phyloP scores from a whole-genome alignment of 2,113 vertebrate genomes.

The Erythrocebus patas region DNA sequence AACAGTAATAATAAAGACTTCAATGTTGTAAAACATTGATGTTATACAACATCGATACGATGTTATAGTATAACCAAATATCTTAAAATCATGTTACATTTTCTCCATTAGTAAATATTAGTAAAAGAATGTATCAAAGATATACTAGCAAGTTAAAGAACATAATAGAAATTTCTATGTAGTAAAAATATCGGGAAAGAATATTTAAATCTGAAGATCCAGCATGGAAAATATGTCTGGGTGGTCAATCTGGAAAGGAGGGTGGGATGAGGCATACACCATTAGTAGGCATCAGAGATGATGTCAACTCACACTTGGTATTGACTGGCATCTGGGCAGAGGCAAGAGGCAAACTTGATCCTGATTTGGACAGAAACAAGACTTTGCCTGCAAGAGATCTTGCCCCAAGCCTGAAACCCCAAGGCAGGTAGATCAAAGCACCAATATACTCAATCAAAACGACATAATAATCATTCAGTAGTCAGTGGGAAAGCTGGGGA shows the following conservation, averaged over 20 bases:
- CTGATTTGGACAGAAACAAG: not conserved
- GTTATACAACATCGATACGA: too few relatives aligned
- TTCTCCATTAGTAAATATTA: not conserved
- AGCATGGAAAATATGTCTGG: not conserved
- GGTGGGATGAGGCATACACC: too few relatives aligned
- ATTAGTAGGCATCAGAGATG: not conserved
- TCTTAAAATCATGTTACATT: not conserved
- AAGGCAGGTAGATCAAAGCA: not conserved
- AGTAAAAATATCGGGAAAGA: not conserved
- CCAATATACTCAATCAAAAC: not conserved
- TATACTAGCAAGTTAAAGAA: not conserved
- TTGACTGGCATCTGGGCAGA: not conserved
- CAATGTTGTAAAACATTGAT: not conserved
- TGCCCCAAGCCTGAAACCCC: not conserved
- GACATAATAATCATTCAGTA: not conserved
- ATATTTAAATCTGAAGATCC: not conserved
- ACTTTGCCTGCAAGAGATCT: not conserved
- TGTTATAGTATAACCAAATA: not conserved
- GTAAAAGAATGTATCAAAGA: not conserved
- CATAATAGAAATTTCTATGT: not conserved
- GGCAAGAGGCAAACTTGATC: not conserved
- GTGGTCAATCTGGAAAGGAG: not conserved
- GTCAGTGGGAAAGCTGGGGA: not conserved
- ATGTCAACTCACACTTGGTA: not conserved
- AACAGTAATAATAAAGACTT: slow-evolving; percentile 6